Conservation (phyloP, 1,140 invertebrate genomes). For the Lepidurus couesii region DNA sequence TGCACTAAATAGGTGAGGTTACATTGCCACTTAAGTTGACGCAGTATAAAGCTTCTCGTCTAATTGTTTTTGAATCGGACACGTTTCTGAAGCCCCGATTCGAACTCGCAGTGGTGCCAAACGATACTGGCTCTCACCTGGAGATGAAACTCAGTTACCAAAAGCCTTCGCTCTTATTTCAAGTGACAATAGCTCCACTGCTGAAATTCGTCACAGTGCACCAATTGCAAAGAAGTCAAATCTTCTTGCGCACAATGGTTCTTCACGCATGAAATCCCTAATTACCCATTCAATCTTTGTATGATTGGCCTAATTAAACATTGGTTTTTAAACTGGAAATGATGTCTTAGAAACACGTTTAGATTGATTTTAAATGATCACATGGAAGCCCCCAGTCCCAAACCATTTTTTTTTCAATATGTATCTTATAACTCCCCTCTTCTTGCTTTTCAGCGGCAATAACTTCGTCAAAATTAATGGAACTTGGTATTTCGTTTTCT, state of each 20-base stretch:
- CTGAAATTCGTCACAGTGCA: not conserved
- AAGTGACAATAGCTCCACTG: not conserved
- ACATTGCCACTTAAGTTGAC: not conserved
- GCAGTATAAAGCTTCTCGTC: not conserved
- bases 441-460: no score
- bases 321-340: no score
- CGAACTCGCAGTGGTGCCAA: not conserved
- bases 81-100: not conserved
- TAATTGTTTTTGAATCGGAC: not conserved
- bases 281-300: no score
- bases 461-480: no score
- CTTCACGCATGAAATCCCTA: not conserved
- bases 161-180: not conserved
- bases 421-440: no score
- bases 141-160: slow-evolving; percentile 13
- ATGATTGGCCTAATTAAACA: no score
- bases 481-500: no score
- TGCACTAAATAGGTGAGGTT: not conserved
- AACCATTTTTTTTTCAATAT: no score
- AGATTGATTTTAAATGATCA: no score
- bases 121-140: not conserved
- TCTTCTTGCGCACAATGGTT: not conserved
- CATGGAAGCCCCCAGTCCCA: no score
- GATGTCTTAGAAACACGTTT: no score
- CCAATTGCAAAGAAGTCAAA: not conserved